Conservation (phyloP, 2,113 vertebrate species). For the Zeus faber region DNA sequence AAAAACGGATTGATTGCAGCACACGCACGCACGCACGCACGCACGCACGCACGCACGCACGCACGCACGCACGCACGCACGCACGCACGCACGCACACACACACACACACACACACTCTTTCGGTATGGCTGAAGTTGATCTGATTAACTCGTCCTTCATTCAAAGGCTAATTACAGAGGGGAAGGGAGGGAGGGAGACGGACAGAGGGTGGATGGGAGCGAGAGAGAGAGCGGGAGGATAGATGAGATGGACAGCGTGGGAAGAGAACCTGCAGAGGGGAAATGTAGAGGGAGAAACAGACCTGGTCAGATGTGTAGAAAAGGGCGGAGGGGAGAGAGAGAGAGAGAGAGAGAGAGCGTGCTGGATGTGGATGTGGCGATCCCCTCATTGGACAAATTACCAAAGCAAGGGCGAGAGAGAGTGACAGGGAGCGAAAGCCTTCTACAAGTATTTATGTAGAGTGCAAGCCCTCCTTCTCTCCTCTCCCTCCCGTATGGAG, state of each 20-base stretch:
- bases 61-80: background rate
- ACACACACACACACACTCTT: no score
- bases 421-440: conserved; percentile 11
- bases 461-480: conserved; percentile 32
- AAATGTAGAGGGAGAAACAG: background rate
- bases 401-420: conserved; percentile 5
- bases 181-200: no score
- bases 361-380: no score
- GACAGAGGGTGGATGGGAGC: no score
- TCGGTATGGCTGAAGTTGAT: conserved; percentile 53
- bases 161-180: conserved; percentile 65
- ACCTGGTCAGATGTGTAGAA: no score
- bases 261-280: conserved; percentile 7
- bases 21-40: no score
- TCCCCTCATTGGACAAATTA: conserved; percentile 6
- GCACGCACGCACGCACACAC: background rate
- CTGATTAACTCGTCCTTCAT: conserved; percentile 69
- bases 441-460: conserved; percentile 24
- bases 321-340: no score
- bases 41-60: no score
- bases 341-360: no score
- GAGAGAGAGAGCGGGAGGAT: no score
- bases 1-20: no score
- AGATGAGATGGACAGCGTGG: background rate
- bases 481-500: conserved; percentile 30